A percentile compares a stretch with the other conserved stretches of the same genome.
Conservation (phyloP, 2,113 vertebrate genomes). For the Dryoscopus gambensis region DNA sequence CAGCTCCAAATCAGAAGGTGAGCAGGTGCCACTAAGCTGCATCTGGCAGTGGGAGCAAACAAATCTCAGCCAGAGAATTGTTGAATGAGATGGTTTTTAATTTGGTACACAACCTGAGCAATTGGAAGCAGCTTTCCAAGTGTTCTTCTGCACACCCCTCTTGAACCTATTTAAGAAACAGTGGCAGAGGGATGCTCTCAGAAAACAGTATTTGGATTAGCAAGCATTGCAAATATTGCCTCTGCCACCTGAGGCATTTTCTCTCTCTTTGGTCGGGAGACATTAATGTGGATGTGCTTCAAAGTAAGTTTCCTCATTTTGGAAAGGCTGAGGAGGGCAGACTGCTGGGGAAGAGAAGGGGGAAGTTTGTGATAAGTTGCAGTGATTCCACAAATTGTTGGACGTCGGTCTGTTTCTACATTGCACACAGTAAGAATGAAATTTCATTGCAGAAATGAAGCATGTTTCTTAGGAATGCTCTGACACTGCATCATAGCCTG, state of each 20-base stretch:
- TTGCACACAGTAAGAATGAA: background rate
- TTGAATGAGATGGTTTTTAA: constrained; percentile 13
- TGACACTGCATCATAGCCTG: background rate
- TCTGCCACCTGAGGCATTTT: background rate
- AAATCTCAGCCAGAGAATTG: background rate
- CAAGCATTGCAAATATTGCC: background rate
- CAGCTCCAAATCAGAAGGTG: constrained; percentile 29
- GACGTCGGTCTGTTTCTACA: background rate
- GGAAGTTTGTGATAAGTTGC: background rate
- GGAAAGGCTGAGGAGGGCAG: background rate
- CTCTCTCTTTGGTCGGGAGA: background rate
- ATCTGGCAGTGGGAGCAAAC: constrained; percentile 13
- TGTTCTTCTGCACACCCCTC: background rate
- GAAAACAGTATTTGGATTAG: background rate
- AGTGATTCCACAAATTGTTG: background rate
- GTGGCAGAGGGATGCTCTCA: background rate
- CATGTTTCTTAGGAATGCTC: background rate
- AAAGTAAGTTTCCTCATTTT: background rate
- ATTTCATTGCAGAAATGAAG: background rate
- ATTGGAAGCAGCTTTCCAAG: background rate
- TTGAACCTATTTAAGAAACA: background rate
- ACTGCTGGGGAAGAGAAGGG: accelerated
- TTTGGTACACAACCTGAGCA: background rate
- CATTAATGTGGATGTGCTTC: background rate
- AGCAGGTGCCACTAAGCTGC: constrained; percentile 43